Evolutionary conservation across 2,797 vertebrate species (phyloP).

Genomic region (Adelosebastes latens): DNA sequence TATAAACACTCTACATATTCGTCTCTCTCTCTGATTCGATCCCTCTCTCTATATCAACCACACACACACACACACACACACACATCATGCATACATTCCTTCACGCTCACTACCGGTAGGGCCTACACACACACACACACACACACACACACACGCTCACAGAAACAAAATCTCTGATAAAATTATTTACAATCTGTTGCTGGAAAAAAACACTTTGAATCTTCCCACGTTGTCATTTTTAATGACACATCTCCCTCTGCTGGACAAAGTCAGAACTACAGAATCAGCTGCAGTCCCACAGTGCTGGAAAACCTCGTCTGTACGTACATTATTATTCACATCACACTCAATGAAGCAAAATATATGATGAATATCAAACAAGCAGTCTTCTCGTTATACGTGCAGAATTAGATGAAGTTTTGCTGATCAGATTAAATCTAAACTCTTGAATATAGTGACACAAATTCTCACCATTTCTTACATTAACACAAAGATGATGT

Average conservation of each 20-base stretch:
- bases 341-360: conserved; percentile 26
- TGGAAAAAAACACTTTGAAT: conserved; percentile 54
- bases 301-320: conserved; percentile 16
- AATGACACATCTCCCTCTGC: conserved; percentile 73
- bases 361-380: conserved; percentile 18
- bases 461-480: neutral
- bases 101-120: neutral
- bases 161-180: conserved; percentile 18
- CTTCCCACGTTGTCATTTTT: conserved; percentile 38
- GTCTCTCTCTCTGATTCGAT: neutral
- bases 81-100: conserved; percentile 4
- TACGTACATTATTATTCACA: conserved; percentile 22
- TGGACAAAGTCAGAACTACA: conserved; percentile 67
- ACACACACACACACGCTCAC: conserved; percentile 26
- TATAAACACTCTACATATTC: conserved; percentile 1
- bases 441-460: conserved; percentile 12
- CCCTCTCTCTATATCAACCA: neutral
- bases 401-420: conserved; percentile 9
- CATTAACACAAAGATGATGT: conserved; percentile 29
- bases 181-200: conserved; percentile 76
- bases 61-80: conserved; percentile 4
- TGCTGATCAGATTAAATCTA: neutral
- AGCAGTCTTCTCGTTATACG: conserved; percentile 39
- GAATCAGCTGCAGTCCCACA: conserved; percentile 9
- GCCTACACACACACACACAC: neutral